phyloP scores from a whole-genome alignment of 2,888 invertebrate species.

The Cerceris ruficornis region DNA sequence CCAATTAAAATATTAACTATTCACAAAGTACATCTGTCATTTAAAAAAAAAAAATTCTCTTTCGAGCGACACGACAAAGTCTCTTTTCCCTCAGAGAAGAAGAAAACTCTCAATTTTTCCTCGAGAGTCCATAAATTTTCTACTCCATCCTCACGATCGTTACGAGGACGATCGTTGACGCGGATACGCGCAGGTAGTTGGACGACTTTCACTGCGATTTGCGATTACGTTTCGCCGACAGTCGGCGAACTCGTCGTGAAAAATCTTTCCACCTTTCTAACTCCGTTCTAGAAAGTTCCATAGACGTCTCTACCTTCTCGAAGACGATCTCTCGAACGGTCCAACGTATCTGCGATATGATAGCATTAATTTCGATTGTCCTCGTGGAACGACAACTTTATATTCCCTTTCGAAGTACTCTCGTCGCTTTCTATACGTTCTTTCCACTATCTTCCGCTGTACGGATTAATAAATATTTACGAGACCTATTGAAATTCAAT shows the following conservation, averaged over 20 bases:
- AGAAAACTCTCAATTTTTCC: conserved; percentile 21
- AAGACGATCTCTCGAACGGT: no score
- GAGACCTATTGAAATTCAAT: conserved; percentile 7
- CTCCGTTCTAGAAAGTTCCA: background rate
- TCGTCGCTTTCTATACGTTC: background rate
- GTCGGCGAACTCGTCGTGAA: conserved; percentile 10
- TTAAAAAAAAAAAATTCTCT: no score
- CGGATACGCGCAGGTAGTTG: conserved; percentile 14
- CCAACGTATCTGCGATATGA: no score
- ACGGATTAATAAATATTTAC: background rate
- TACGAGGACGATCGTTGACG: conserved; percentile 20
- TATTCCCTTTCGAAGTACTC: background rate
- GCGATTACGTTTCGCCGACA: conserved; percentile 28
- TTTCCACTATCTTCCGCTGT: background rate
- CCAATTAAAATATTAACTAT: no score
- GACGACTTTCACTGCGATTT: conserved; percentile 48
- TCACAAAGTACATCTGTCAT: no score
- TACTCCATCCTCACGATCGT: conserved; percentile 6
- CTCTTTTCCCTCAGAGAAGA: no score
- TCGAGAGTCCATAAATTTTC: conserved; percentile 25
- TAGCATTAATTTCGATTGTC: no score
- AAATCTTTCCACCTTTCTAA: conserved; percentile 17
- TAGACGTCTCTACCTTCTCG: background rate
- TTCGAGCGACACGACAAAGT: no score
- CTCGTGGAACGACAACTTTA: no score